Conservation (phyloP, 2,888 invertebrate genomes). For the Agriopis marginaria region DNA sequence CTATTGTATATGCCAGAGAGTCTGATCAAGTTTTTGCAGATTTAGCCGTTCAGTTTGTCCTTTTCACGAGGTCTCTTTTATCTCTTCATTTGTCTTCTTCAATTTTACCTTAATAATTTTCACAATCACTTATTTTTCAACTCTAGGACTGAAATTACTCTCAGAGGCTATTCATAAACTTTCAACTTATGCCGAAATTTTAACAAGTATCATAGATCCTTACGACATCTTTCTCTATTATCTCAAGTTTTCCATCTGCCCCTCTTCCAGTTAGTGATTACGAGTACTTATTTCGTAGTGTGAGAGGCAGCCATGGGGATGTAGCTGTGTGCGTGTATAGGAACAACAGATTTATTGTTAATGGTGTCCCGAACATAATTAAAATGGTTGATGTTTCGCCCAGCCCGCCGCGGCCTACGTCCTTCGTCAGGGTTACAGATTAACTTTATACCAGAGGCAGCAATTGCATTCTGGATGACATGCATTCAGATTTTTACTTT, state of each 20-base stretch:
- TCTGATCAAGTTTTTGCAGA: too few species aligned
- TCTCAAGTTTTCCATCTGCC: conserved; percentile 1
- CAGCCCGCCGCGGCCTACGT: conserved; percentile 72
- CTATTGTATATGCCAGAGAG: too few species aligned
- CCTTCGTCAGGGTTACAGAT: conserved; percentile 63
- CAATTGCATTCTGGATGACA: conserved; percentile 15
- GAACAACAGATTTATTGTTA: conserved; percentile 85
- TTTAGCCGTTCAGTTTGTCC: too few species aligned
- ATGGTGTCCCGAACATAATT: conserved; percentile 85
- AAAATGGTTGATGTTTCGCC: conserved; percentile 85
- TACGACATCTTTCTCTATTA: not conserved
- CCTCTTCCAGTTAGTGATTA: conserved; percentile 3
- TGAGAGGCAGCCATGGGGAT: conserved; percentile 42
- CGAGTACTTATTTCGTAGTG: conserved; percentile 33
- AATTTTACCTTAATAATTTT: too few species aligned
- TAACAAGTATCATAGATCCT: not conserved
- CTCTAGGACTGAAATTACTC: too few species aligned
- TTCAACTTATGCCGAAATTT: not conserved
- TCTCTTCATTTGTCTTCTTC: too few species aligned
- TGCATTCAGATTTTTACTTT: not conserved
- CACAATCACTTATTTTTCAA: too few species aligned
- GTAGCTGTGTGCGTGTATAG: conserved; percentile 58
- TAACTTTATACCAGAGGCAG: conserved; percentile 50
- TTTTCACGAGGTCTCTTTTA: too few species aligned
- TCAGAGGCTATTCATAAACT: too few species aligned